Base-by-base conservation (phyloP, 2,888 invertebrate species). In the Mesodorylaimus sp. region DNA sequence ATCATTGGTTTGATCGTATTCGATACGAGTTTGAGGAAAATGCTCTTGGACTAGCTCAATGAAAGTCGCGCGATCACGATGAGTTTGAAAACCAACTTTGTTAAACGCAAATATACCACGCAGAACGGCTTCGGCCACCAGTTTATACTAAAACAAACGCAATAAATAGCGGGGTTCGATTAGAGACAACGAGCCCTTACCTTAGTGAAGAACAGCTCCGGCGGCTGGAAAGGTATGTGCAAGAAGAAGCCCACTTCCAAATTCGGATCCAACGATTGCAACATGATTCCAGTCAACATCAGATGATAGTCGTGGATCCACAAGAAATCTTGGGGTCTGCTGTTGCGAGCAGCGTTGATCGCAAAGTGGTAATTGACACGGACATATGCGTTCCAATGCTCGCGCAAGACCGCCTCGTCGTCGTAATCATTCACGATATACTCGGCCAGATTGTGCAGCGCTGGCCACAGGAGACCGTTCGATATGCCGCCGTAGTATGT, bases 291-390 rank as follows among this genome's bases (percentile, higher is more conserved):
- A 32, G 58, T 58, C 2, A 61, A 55, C 57, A 61, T 59, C 42
- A 61, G 51, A 52, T 61, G 61, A 48, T 61, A 61, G 45, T 61
- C 61, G 47, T 61, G 61, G 45, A 61, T 61, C 61, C 61, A 61
- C 36, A 61, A 58, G 46, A 61, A 61, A 38, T 61, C 61, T 21
- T 50, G 61, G 13, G 59, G 57, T 23, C 61, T 50, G 39, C 58
- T 57, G 49, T 61, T 61, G 27, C 61, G 54, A 3, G 57, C 61
- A 3, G 61, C 61, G 47, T 61, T 61, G 27, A 61, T 53, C 1
- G 57, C 58, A 39, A 61, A 61, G 43, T 59, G 57, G 47, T 60
- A 60, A 52, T 61, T 61, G 26, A 61, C 61, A 5, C 61, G 47
- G 7, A 61, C 59, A 44, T 61, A 61, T 2, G 60, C 52, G 39